Evolutionary conservation across 2,113 vertebrate species (phyloP), one percentile per base, ranked within the genome.

Genomic region (Serilophus lunatus): DNA sequence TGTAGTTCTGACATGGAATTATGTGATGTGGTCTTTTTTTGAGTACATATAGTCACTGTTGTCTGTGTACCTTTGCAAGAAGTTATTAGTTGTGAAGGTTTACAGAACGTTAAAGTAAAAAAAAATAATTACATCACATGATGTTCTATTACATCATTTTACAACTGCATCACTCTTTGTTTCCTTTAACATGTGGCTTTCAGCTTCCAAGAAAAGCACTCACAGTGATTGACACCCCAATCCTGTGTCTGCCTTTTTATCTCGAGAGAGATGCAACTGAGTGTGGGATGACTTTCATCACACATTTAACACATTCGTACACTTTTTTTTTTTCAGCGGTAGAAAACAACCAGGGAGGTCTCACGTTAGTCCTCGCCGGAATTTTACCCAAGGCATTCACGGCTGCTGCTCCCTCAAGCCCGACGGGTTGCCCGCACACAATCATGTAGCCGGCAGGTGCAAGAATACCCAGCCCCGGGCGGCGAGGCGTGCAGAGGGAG

Each of bases 361-460:
- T 24, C 60, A 1, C 3, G 8, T 36, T 17, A 50, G 22, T 7
- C 16, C n/a, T 40, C 9, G 8, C 23, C 9, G 56, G 25, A 35
- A 66, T 85, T 20, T 12, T 53, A 20, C 23, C 12, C 63, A 7
- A 40, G 77, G 40, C 19, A 4, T 3, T 54, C 63, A 1, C 20
- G 23, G 53, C 65, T 31, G 54, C 45, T 4, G 71, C 36, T 63
- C 5, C 24, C 49, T 11, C 29, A 1, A 20, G 28, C 47, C 18
- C 50, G 6, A 4, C 1, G 26, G 6, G 24, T 1, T 3, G 56
- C n/a, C n/a, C n/a, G n/a, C n/a, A n/a, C 44, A 28, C 1, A 40
- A 5, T 2, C 18, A 0, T 0, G 24, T 3, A 49, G 3, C 12
- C 25, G 4, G 22, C 69, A 8, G 16, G 2, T 3, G 24, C 36